phyloP scores from a whole-genome alignment of 2,113 vertebrate genomes.

The Tamias sibiricus region DNA sequence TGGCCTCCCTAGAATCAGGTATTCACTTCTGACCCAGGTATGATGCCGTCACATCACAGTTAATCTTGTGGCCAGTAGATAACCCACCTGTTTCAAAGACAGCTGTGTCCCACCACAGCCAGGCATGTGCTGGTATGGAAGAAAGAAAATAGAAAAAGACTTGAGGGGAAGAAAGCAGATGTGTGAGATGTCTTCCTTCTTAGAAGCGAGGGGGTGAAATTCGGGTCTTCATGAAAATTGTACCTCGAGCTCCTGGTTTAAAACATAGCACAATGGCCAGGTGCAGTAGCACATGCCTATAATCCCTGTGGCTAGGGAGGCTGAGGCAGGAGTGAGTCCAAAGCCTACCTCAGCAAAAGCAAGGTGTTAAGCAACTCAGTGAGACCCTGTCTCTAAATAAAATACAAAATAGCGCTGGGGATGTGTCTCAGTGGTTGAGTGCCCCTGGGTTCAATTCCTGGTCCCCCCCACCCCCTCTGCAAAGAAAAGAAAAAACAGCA shows the following conservation, averaged over 20 bases:
- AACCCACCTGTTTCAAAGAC: neutral
- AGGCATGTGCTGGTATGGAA: neutral
- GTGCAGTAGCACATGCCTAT: no score
- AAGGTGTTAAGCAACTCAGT: no score
- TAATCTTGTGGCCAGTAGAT: neutral
- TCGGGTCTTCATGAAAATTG: neutral
- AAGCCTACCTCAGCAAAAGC: no score
- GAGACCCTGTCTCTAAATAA: no score
- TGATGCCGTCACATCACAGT: neutral
- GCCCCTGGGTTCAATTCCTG: no score
- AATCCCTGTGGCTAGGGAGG: no score
- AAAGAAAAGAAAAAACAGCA: no score
- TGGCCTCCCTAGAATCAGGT: neutral
- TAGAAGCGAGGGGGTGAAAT: neutral
- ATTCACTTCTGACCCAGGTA: neutral
- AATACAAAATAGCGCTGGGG: no score
- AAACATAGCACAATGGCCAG: neutral
- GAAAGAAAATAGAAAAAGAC: neutral
- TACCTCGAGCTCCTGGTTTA: neutral
- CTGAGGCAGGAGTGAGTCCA: no score
- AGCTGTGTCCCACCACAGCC: neutral
- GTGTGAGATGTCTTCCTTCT: neutral
- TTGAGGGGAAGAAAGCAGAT: neutral
- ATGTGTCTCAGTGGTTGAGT: no score
- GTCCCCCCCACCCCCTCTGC: no score